These are phyloP conservation scores for Drosophila nigritarsus DNA, from an alignment of 2,888 invertebrate species.

Conservation along the genomic window DNA sequence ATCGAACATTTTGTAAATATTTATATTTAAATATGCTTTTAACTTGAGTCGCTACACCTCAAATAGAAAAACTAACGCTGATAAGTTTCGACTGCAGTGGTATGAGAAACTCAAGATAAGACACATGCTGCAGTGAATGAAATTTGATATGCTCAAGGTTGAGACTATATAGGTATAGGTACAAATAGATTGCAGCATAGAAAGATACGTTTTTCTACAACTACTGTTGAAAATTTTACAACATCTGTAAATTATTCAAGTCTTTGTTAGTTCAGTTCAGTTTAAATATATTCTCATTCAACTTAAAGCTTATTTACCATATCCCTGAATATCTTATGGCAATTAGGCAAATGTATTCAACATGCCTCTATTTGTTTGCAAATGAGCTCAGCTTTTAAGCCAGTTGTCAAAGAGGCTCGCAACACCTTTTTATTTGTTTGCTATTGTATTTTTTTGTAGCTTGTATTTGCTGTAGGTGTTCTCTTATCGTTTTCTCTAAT, in stretches of 20 bases:
- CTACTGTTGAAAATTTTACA: neutral
- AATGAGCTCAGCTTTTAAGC: conserved; percentile 30
- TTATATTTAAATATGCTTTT: conserved; percentile 11
- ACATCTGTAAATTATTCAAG: neutral
- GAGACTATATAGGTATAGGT: neutral
- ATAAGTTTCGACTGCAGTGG: conserved; percentile 18
- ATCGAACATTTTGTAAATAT: conserved; percentile 40
- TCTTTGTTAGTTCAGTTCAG: neutral
- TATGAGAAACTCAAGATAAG: conserved; percentile 11
- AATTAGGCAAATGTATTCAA: conserved; percentile 3
- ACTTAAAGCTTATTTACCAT: no score
- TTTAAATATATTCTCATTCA: neutral
- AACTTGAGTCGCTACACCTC: neutral
- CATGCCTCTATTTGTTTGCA: conserved; percentile 14
- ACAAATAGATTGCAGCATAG: conserved; percentile 12
- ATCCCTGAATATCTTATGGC: neutral
- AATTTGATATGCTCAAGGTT: conserved; percentile 12
- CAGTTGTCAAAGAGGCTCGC: conserved; percentile 32
- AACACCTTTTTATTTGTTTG: conserved; percentile 36
- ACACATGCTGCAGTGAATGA: neutral
- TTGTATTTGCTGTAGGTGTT: conserved; percentile 17
- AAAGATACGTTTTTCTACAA: neutral
- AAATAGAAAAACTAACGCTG: neutral
- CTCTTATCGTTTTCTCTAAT: conserved; percentile 36
- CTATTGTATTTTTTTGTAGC: conserved; percentile 2